Base-by-base conservation (phyloP, 2,888 invertebrate species). In the Leptothorax acervorum region DNA sequence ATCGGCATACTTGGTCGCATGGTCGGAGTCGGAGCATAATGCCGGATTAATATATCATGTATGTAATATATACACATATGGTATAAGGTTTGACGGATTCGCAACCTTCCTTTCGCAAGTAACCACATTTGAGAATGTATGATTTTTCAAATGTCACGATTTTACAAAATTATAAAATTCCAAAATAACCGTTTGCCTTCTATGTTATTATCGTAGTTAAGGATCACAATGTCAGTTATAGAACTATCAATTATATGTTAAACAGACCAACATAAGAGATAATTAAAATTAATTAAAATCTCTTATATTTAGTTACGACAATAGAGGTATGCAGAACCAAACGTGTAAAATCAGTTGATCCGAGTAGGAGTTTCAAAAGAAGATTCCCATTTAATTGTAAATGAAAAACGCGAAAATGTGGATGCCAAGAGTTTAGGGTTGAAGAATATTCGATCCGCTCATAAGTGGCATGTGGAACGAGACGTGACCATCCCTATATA, bases 1-100 rank as follows among this genome's bases (percentile, higher is more conserved):
- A 81, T 63, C 62, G 62, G 55, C 84, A 81, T 63, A 65, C 65
- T 81, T 79, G 48, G 87, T 87, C 87, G 85, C 86, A 87, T 85
- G 87, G 18, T 82, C 84, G 81, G 2, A 3, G 31, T 3, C 35
- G 35, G 66, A 81, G 74, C 76, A 68, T 86, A 87, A 89, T 89
- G 81, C 85, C 28, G 68, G 79, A 87, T 89, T 89, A 86, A 87
- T 87, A 84, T 23, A 42, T 9, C 31, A n/a, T n/a, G 11, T 35
- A 6, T 35, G 5, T 35, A 35, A 35, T 5, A 35, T 35, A 35
- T 35, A 4, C 28, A 39, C 82, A 68, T 83, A 65, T 35, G 57
- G 63, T 74, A 55, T 3, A 18, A 35, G 42, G 48, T 28, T 73
- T 31, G 11, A 70, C 45, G 12, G 18, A 45, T 18, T 45, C 31